Percentiles rank a stretch among this genome's conserved stretches.
phyloP scores from a whole-genome alignment of 1,140 invertebrate genomes.

The Drosophila pachea region DNA sequence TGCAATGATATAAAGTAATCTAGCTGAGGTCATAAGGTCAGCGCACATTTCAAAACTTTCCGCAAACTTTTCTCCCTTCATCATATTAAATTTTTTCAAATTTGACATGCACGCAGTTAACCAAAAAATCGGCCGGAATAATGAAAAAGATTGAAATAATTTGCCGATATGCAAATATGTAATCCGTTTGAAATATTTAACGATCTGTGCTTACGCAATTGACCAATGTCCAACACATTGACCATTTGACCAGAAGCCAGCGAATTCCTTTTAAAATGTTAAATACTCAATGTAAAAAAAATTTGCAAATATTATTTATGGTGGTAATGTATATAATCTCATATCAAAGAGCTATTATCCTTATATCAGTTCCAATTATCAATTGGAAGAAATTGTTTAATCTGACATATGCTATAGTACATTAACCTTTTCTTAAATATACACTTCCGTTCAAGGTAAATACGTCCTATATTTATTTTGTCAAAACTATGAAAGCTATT shows the following conservation, averaged over 20 bases:
- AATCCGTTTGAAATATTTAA: constrained; percentile 28
- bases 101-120: constrained; percentile 3
- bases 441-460: too few species aligned
- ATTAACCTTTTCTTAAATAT: too few species aligned
- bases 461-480: too few species aligned
- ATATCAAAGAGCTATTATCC: too few species aligned
- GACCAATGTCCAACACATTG: constrained; percentile 11
- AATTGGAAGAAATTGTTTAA: too few species aligned
- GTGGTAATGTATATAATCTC: too few species aligned
- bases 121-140: too few species aligned
- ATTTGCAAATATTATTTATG: background rate
- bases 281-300: constrained; percentile 13
- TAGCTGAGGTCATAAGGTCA: constrained; percentile 30
- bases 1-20: background rate
- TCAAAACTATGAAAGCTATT: background rate
- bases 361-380: too few species aligned
- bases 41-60: background rate
- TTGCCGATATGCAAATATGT: constrained; percentile 42
- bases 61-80: too few species aligned
- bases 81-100: too few species aligned
- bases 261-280: constrained; percentile 33
- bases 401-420: too few species aligned
- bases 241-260: constrained; percentile 9
- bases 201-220: constrained; percentile 1
- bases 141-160: constrained; percentile 31